These are phyloP conservation scores for Amyelois transitella DNA, from an alignment of 1,140 invertebrate species.

Conservation along the genomic window DNA sequence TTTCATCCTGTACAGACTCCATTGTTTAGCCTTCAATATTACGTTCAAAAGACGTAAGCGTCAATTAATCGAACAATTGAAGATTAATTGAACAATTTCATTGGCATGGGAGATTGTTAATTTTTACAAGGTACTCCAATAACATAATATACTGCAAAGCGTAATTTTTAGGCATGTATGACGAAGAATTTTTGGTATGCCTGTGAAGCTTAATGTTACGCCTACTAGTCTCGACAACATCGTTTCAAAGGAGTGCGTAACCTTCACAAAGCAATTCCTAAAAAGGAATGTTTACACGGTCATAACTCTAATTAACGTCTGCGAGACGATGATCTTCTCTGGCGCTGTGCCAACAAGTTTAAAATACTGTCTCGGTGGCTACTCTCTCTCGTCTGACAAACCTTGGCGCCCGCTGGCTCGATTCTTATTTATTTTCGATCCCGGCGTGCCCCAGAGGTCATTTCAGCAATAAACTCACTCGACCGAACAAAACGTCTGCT, in stretches of 20 bases:
- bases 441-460: slow-evolving; percentile 25
- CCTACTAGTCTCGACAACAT: not conserved
- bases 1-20: not conserved
- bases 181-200: not conserved
- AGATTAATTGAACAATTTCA: not conserved
- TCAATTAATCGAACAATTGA: not conserved
- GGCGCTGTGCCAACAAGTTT: slow-evolving; percentile 41
- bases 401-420: slow-evolving; percentile 14
- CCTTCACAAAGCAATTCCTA: slow-evolving; percentile 29
- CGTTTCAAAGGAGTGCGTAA: slow-evolving; percentile 7
- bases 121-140: too few species aligned
- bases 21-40: not conserved
- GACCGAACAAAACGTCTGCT: slow-evolving; percentile 1
- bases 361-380: slow-evolving; percentile 30
- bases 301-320: slow-evolving; percentile 40
- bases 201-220: not conserved
- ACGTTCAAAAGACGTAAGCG: not conserved
- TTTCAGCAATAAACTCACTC: slow-evolving; percentile 7
- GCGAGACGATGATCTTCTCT: slow-evolving; percentile 26
- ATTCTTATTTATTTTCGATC: slow-evolving; percentile 31
- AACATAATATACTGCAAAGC: too few species aligned
- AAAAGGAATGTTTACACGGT: slow-evolving; percentile 53
- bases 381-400: slow-evolving; percentile 12
- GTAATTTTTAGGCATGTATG: too few species aligned
- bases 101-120: not conserved